These are phyloP conservation scores for Diadophis punctatus DNA, from an alignment of 2,113 vertebrate species.

Conservation along the genomic window DNA sequence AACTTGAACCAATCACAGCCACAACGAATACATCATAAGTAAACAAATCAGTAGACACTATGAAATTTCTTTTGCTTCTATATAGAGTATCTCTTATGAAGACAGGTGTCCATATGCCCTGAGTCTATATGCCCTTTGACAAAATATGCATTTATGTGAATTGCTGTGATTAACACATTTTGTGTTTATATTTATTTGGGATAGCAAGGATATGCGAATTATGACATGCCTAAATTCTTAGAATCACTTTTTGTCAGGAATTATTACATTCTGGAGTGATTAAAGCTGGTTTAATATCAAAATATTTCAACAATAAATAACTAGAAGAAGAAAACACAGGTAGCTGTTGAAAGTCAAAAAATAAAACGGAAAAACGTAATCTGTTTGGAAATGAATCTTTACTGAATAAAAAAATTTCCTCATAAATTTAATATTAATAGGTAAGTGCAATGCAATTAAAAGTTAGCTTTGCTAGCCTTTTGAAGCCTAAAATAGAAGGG, in stretches of 20 bases:
- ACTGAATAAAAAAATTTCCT: background rate
- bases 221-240: background rate
- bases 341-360: background rate
- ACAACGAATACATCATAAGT: background rate
- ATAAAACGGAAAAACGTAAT: background rate
- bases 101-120: background rate
- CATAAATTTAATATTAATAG: background rate
- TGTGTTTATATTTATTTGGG: background rate
- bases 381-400: background rate
- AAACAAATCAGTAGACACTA: background rate
- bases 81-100: background rate
- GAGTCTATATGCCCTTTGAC: background rate
- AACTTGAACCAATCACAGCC: background rate
- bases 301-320: background rate
- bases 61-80: background rate
- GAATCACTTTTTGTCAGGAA: background rate
- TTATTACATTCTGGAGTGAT: background rate
- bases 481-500: too few relatives aligned
- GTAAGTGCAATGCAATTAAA: background rate
- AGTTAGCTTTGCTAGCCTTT: background rate
- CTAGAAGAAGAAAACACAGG: background rate
- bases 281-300: background rate
- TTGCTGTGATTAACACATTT: background rate
- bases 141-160: background rate
- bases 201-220: background rate